These are phyloP conservation scores for Congeria kusceri DNA, from an alignment of 2,888 invertebrate genomes.

Conservation along the genomic window DNA sequence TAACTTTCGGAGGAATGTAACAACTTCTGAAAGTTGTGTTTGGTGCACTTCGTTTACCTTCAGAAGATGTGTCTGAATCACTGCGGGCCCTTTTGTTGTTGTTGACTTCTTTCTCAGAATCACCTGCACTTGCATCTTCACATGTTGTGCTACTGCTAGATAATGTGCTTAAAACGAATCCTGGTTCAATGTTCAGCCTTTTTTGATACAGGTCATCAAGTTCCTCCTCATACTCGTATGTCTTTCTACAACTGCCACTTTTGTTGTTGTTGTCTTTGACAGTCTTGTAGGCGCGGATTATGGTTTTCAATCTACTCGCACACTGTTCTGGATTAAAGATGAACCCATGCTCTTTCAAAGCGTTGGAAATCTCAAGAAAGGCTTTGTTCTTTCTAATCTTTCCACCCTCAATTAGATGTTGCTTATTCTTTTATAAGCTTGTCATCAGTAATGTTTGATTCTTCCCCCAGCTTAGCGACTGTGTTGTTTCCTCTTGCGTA, in stretches of 20 bases:
- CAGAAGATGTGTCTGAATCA: background rate
- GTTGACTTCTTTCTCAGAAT: background rate
- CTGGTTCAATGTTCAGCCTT: conserved; percentile 15
- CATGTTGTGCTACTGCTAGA: background rate
- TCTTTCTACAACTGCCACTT: conserved; percentile 6
- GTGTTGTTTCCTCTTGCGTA: no score
- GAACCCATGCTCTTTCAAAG: no score
- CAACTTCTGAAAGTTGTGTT: conserved; percentile 15
- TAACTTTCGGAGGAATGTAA: conserved; percentile 5
- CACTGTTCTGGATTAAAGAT: no score
- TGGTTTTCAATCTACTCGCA: conserved; percentile 10
- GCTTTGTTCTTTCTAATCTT: no score
- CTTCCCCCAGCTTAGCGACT: no score
- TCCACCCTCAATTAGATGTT: no score
- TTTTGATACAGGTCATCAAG: conserved; percentile 7
- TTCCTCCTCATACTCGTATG: conserved; percentile 19
- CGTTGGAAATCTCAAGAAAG: no score
- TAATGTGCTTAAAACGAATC: no score
- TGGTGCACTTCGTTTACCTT: no score
- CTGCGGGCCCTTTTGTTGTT: background rate
- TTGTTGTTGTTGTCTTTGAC: conserved; percentile 19
- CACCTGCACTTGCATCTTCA: conserved; percentile 1
- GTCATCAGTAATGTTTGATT: no score
- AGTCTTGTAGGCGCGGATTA: conserved; percentile 5
- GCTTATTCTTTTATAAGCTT: no score